Conservation (phyloP, 64 coral and sea anemone species). For the Montipora capricornis region DNA sequence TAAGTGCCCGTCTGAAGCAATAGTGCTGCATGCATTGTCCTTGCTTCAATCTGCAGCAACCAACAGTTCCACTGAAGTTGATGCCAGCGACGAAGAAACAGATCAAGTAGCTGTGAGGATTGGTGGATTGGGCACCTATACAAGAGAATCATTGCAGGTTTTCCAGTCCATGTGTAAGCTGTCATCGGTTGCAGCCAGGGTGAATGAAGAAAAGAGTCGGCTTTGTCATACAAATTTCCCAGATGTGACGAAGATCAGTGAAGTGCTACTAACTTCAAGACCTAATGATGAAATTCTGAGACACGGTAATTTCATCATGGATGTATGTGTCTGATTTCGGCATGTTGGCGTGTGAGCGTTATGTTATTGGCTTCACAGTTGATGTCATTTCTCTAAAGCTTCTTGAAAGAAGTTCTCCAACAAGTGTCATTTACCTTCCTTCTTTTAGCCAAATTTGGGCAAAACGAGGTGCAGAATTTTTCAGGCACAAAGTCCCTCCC, state of each 20-base stretch:
- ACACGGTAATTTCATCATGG: neutral
- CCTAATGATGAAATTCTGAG: neutral
- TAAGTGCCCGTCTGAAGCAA: neutral
- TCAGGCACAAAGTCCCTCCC: neutral
- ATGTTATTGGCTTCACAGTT: conserved; percentile 20
- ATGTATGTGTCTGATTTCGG: conserved; percentile 18
- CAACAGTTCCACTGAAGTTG: neutral
- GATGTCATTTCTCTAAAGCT: conserved; percentile 5
- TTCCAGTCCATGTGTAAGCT: conserved; percentile 1
- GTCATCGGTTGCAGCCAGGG: neutral
- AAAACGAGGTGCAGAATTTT: neutral
- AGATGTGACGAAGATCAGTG: neutral
- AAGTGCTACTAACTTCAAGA: neutral
- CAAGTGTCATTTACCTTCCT: conserved; percentile 12
- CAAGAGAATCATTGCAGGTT: neutral
- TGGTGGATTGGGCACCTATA: neutral
- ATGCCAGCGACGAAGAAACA: neutral
- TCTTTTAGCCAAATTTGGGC: conserved; percentile 23
- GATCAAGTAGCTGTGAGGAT: neutral
- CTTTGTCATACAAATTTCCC: neutral
- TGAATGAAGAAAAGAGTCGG: conserved; percentile 8
- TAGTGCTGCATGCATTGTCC: neutral
- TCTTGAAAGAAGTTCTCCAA: conserved; percentile 2
- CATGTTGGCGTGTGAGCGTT: conserved; percentile 24
- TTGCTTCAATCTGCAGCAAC: neutral